Conservation (phyloP, 2,888 invertebrate genomes). For the Gnatocerus cornutus region DNA sequence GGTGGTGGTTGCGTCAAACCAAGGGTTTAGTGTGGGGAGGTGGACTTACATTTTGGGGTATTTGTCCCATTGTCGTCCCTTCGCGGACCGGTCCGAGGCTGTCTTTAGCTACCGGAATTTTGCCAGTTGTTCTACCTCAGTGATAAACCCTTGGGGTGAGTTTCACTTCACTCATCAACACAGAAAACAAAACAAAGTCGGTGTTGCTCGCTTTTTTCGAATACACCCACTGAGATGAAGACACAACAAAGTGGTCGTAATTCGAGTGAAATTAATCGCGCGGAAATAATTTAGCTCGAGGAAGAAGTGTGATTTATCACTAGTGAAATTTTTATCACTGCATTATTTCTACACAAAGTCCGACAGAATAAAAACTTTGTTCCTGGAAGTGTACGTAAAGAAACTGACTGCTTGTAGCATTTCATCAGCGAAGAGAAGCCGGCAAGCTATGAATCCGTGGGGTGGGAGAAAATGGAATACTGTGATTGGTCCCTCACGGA, state of each 20-base stretch:
- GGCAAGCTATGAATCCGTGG: constrained; percentile 45
- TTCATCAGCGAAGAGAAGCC: constrained; percentile 51
- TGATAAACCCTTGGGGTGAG: constrained; percentile 29
- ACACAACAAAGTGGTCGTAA: neutral
- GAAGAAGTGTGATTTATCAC: constrained; percentile 15
- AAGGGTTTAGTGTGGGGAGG: neutral
- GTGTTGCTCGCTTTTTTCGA: constrained; percentile 9
- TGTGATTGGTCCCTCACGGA: constrained; percentile 56
- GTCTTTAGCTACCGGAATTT: constrained; percentile 71
- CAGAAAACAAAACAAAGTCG: constrained; percentile 2
- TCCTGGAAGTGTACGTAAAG: constrained; percentile 29
- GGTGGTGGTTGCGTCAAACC: constrained; percentile 1
- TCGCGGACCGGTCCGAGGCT: constrained; percentile 69
- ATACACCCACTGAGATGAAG: constrained; percentile 11
- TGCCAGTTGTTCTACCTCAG: constrained; percentile 54
- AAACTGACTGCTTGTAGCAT: constrained; percentile 45
- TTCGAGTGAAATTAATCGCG: constrained; percentile 23
- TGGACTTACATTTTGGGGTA: constrained; percentile 69
- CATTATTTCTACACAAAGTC: constrained; percentile 12
- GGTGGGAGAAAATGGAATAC: constrained; percentile 48
- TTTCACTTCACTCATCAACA: constrained; percentile 36
- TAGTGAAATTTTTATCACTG: constrained; percentile 27
- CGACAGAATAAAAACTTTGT: constrained; percentile 24
- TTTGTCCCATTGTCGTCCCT: constrained; percentile 71
- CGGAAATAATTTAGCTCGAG: neutral